Base-by-base conservation (phyloP, 2,888 invertebrate species). In the Tillus elongatus region DNA sequence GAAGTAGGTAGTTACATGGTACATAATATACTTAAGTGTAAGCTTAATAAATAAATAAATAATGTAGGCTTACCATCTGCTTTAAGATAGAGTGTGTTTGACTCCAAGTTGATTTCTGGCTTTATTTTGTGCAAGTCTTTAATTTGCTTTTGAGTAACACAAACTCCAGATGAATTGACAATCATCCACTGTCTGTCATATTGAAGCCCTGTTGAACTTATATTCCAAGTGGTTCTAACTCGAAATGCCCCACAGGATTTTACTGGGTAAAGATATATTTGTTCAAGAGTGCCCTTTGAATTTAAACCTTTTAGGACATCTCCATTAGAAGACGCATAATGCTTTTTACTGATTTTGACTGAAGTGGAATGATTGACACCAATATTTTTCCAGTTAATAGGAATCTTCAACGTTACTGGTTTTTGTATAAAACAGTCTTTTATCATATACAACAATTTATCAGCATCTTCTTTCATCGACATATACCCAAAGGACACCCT, bases 151-250 rank as follows among this genome's bases (percentile, higher is more conserved):
- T 95, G 93, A 2, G 90, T 92, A 35, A 96, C 65, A 41, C 86
- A 83, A 41, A 84, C 76, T 10, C 92, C 92, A 53, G 77, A 73
- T 4, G 77, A 74, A 52, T 80, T 84, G 4, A 90, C 74, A 41
- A 97, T 80, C 88, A 95, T 90, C 92, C 93, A 97, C 56, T 84
- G 78, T 47, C 96, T 74, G 64, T 97, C 97, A 61, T 82, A 90
- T 53, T 80, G 72, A 16, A 97, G 72, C 1, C 96, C 96, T 52
- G 79, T 79, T 0, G 64, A 52, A 8, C 79, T 81, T 36, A 95
- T 63, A 40, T 71, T 69, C 92, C 95, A 95, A 4, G 69, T 61
- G 6, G 62, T 54, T 16, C 56, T 54, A 14, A 85, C 73, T 67
- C 80, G 75, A 54, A 80, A 82, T 4, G 83, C 79, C 1, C 78